phyloP scores from a whole-genome alignment of 2,888 invertebrate species.

The Teleiodes luculella region DNA sequence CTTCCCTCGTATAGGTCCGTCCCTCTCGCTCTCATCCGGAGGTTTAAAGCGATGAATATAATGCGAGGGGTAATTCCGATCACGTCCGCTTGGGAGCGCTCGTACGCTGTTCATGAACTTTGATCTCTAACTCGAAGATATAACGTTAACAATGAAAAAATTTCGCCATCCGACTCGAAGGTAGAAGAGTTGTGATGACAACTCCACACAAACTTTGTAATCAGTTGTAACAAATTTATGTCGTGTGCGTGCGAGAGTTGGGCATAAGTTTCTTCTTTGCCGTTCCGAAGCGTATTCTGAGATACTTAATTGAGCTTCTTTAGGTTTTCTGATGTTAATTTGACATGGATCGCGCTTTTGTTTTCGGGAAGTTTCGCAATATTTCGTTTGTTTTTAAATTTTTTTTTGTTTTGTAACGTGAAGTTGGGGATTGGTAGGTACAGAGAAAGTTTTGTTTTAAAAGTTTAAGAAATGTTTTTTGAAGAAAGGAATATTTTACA shows the following conservation, averaged over 20 bases:
- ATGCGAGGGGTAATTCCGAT: constrained; percentile 63
- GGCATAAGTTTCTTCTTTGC: constrained; percentile 23
- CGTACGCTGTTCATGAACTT: constrained; percentile 71
- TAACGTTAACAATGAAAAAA: constrained; percentile 72
- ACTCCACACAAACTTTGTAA: constrained; percentile 68
- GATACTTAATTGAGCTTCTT: constrained; percentile 31
- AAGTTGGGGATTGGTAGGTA: too few relatives aligned
- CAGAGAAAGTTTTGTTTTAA: too few relatives aligned
- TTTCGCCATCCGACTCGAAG: constrained; percentile 48
- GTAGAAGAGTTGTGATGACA: constrained; percentile 75
- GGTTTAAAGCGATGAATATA: constrained; percentile 76
- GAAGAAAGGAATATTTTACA: too few relatives aligned
- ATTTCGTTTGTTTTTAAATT: too few relatives aligned
- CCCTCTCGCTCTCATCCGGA: constrained; percentile 50
- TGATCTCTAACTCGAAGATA: constrained; percentile 69
- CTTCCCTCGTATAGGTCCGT: constrained; percentile 45
- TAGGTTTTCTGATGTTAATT: constrained; percentile 32
- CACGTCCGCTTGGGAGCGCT: constrained; percentile 66
- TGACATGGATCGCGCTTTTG: constrained; percentile 24
- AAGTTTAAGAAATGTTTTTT: too few relatives aligned
- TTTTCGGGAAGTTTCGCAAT: constrained; percentile 2
- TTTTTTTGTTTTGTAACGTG: too few relatives aligned
- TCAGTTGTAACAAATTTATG: constrained; percentile 76
- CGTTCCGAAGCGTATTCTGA: constrained; percentile 27
- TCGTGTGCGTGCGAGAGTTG: constrained; percentile 54